Base-by-base conservation (phyloP, 2,113 vertebrate species). In the Phyllopteryx taeniolatus region DNA sequence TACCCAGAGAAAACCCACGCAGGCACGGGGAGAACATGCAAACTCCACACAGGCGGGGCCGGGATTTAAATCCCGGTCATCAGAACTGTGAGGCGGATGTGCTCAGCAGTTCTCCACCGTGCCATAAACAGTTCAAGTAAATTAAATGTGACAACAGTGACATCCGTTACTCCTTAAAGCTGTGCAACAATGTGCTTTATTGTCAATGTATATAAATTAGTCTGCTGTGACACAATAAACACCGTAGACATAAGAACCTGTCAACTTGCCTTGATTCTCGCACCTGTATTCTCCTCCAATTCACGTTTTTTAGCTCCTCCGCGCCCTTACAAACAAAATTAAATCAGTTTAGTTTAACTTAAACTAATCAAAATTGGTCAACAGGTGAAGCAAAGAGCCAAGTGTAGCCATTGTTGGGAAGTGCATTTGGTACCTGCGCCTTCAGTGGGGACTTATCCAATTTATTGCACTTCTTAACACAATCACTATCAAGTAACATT, bases 231-330 rank as follows among this genome's bases (percentile, higher is more conserved):
- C 20, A 54, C n/a, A 60, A 15, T 8, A 8, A 60, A 35, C 22
- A 14, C 59, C 15, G 13, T 8, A 0, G 35, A 64, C 17, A 43
- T 17, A 2, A 7, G 5, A 39, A 27, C 11, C 11, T 3, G 19
- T 44, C 1, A 59, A 73, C 70, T 82, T 94, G 92, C 96, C 93
- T 97, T 94, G 87, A 98, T 97, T 87, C 90, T 94, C 12, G 95
- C 92, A 72, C 94, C 94, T 0, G 93, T 94, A 57, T 70, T 89
- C 73, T 93, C 93, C 77, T 99, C 91, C 53, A 99, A 92, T 74
- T 98, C 94, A 82, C 92, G 94, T 67, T 98, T 95, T 92, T 93
- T 98, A 72, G 87, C 77, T 74, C 96, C 96, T 31, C 96, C 95
- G 0, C 92, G 94, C 87, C 96, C 97, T 99, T 85, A 10, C n/a